Percentiles rank a stretch among this genome's conserved stretches.
These are phyloP conservation scores for Hystrix cristata DNA, from an alignment of 2,113 vertebrate species.

Conservation along the genomic window DNA sequence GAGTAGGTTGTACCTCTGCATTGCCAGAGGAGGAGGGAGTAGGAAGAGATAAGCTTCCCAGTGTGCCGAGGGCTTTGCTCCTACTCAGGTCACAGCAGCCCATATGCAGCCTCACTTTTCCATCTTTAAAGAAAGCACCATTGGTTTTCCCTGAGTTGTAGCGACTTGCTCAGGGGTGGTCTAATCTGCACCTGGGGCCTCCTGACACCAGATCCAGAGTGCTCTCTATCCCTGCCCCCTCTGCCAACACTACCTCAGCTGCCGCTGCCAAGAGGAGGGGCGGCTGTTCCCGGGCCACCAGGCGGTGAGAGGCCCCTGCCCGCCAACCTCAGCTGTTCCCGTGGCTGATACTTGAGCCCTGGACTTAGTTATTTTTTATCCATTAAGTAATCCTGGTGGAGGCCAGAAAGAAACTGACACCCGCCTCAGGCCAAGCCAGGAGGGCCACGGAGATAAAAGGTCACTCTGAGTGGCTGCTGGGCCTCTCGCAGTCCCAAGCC, in stretches of 20 bases:
- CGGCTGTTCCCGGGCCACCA: background rate
- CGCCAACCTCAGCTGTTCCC: background rate
- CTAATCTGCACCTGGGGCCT: background rate
- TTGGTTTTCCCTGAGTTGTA: background rate
- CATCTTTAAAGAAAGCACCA: background rate
- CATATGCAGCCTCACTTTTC: rapidly evolving
- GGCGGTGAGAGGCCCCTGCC: background rate
- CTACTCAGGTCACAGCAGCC: rapidly evolving
- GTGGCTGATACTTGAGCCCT: conserved; percentile 7
- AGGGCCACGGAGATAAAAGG: conserved; percentile 71
- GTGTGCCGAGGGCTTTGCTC: background rate
- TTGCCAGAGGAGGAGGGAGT: rapidly evolving
- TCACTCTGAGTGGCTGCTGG: conserved; percentile 44
- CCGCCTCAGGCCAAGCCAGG: background rate
- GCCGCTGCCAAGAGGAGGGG: background rate
- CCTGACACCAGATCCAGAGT: background rate
- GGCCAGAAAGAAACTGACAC: conserved; percentile 76
- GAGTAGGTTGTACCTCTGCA: background rate
- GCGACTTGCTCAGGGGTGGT: background rate
- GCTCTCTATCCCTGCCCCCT: background rate
- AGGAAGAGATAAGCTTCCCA: background rate
- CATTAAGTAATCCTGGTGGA: conserved; percentile 58
- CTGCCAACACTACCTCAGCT: background rate
- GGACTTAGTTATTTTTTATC: background rate
- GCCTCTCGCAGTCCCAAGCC: background rate